Conservation (phyloP, 2,797 vertebrate genomes). For the Falco rusticolus region DNA sequence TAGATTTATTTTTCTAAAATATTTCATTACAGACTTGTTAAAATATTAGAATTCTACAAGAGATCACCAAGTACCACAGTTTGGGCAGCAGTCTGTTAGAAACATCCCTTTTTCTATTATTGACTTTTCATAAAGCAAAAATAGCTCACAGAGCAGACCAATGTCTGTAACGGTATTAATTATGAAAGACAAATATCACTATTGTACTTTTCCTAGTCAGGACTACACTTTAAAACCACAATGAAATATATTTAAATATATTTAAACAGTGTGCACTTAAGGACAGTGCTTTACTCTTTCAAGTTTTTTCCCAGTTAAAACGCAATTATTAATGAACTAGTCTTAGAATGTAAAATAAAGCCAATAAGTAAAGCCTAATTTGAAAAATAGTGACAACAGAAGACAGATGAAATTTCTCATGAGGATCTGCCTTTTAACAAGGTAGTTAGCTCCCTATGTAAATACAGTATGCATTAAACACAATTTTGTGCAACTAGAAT, state of each 20-base stretch:
- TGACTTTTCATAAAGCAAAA: background rate
- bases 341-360: background rate
- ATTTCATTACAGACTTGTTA: constrained; percentile 66
- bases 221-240: background rate
- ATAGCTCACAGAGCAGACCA: background rate
- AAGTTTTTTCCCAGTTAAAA: background rate
- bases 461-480: constrained; percentile 20
- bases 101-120: background rate
- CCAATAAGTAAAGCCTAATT: background rate
- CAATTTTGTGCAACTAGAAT: constrained; percentile 31
- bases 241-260: background rate
- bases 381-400: accelerated
- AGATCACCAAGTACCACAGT: constrained; percentile 5
- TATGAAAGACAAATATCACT: background rate
- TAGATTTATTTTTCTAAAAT: constrained; percentile 74
- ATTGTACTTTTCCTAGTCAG: background rate
- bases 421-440: background rate
- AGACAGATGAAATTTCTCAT: background rate
- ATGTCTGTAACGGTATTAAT: background rate
- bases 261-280: background rate
- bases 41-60: constrained; percentile 62
- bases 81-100: constrained; percentile 11
- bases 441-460: background rate
- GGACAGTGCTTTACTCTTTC: background rate
- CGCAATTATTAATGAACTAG: background rate